These are phyloP conservation scores for Pecten maximus DNA, from an alignment of 2,888 invertebrate genomes.

Conservation along the genomic window DNA sequence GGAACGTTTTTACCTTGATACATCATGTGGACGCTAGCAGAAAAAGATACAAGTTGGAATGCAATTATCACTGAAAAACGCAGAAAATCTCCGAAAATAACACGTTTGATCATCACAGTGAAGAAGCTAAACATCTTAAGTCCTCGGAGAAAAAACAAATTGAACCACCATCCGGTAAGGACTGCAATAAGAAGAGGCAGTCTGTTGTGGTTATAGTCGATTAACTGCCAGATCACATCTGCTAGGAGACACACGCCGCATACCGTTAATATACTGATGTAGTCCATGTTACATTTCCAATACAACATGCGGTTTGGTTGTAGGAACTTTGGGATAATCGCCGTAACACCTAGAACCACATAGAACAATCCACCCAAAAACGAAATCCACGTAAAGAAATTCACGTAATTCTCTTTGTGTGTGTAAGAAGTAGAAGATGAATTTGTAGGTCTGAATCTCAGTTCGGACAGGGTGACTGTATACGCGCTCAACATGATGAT, in stretches of 20 bases:
- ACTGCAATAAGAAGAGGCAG: constrained; percentile 56
- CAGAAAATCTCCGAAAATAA: constrained; percentile 61
- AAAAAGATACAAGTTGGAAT: constrained; percentile 60
- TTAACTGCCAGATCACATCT: constrained; percentile 55
- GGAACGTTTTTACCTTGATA: constrained; percentile 51
- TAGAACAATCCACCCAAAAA: neutral
- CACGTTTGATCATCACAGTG: constrained; percentile 63
- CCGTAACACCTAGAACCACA: neutral
- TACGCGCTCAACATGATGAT: constrained; percentile 56
- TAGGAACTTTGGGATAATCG: neutral
- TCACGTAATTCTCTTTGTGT: constrained; percentile 24
- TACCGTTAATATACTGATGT: constrained; percentile 52
- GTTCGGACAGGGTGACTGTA: constrained; percentile 49
- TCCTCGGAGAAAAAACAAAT: constrained; percentile 60
- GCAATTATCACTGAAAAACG: constrained; percentile 60
- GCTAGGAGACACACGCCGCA: constrained; percentile 52
- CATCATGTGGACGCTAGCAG: constrained; percentile 55
- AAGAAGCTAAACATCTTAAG: constrained; percentile 60
- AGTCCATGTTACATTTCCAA: constrained; percentile 44
- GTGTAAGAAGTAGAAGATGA: neutral
- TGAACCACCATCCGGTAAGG: constrained; percentile 63
- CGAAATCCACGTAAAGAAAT: neutral
- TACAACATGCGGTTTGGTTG: constrained; percentile 48
- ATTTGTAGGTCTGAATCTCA: constrained; percentile 33
- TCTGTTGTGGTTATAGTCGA: constrained; percentile 49